Base-by-base conservation (phyloP, 2,888 invertebrate species). In the Drosophila anomelani region DNA sequence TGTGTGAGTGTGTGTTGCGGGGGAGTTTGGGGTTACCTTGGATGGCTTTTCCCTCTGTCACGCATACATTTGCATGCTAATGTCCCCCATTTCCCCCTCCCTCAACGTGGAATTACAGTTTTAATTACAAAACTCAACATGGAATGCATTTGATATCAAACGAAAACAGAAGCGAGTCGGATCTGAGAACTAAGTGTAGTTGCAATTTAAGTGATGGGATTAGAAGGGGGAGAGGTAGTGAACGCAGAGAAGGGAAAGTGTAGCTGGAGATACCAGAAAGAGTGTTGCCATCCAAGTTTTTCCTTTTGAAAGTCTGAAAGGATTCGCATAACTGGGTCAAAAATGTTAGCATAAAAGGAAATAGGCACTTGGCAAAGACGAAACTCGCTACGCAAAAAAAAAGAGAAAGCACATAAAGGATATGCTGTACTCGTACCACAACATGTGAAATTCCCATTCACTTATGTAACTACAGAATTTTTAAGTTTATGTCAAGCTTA, bases 91-190 rank as follows among this genome's bases (percentile, higher is more conserved):
- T 17, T 12, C 20, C 54, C 53, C 34, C 36, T 20, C 46, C 32
- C 20, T 32, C 55, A 43, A 10, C 57, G 77, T 77, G 61, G 85
- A 75, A 85, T 83, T 83, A 83, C 84, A 76, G 80, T 86, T 85
- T 86, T 85, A 86, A 85, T 86, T 85, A 84, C 80, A 78, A 80
- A 85, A 78, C 84, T 84, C 84, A 85, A 81, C 81, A 78, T 86
- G 81, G 81, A 86, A 85, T 86, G 84, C 81, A 79, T 84, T 81
- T 81, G 81, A 86, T 84, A 86, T 86, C 84, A 80, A 67, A 75
- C 61, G 55, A 61, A 61, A 67, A 44, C 74, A 75, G 62, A 63
- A 73, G 75, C 75, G 67, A 66, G 73, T 70, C 32, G 44, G 15
- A 43, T 63, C 74, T 64, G 36, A 62, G 59, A 64, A 68, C 61